Evolutionary conservation across 2,113 vertebrate genomes (phyloP), one percentile per base, ranked within the genome.

Genomic region (Dermatemys mawii): DNA sequence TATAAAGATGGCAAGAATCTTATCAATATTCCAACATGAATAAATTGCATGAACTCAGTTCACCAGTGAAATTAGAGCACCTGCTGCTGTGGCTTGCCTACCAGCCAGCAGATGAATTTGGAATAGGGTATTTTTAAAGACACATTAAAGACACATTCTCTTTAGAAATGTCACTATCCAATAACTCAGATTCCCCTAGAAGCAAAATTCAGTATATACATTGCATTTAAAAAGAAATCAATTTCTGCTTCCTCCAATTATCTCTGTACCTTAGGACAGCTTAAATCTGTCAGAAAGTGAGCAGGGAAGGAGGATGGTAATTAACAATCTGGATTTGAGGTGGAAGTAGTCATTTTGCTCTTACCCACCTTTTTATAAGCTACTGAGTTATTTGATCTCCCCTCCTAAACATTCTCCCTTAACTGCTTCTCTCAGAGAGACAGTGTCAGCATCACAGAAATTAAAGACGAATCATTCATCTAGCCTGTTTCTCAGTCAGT

Each of bases 211-310:
- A 94, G 93, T 83, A 96, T 93, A 95, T 93, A 90, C 85, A 84
- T 46, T 92, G 93, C 93, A 89, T 96, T 95, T 87, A 91, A 92
- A 96, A 97, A 44, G 11, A 86, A 87, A 95, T 94, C 90, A 92
- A 50, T 96, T 90, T 96, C 88, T 50, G 91, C 78, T 84, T 89
- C 90, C 48, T 76, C 86, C 94, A 94, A 91, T 87, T 89, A 82
- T 96, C 78, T 35, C 46, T 94, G 91, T 70, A 70, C 4, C 19
- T 70, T 22, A 81, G 89, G 95, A 92, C 89, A 88, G 83, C 85
- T 27, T 96, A 92, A 94, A 82, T 60, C 81, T 86, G 73, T 22
- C 57, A 73, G 53, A n/a, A 86, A 95, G 88, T 96, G 79, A 55
- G 95, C 86, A 96, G 91, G 90, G 73, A 93, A 95, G 81, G 90